phyloP scores from a whole-genome alignment of 2,888 invertebrate species.

The Platycheirus albimanus region DNA sequence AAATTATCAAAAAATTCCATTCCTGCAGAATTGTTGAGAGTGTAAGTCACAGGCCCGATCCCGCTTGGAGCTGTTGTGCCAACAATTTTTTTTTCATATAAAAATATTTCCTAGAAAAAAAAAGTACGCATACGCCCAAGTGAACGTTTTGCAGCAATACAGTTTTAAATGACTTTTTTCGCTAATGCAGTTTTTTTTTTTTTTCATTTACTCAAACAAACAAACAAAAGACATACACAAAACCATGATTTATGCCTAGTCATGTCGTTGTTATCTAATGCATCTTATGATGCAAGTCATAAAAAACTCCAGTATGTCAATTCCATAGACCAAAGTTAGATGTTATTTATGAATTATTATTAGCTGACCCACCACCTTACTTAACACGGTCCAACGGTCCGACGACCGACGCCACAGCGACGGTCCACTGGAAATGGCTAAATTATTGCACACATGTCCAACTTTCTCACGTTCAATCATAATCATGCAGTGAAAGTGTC shows the following conservation, averaged over 20 bases:
- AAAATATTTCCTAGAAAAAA: neutral
- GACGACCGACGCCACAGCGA: too few species aligned
- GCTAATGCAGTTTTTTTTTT: neutral
- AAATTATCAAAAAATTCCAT: too few species aligned
- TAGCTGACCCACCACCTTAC: constrained; percentile 25
- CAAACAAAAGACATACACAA: neutral
- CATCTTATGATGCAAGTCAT: neutral
- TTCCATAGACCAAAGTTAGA: neutral
- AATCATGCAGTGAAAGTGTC: constrained; percentile 36
- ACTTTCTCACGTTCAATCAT: constrained; percentile 40
- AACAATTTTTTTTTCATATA: too few species aligned
- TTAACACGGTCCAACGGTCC: too few species aligned
- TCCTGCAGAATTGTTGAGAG: too few species aligned
- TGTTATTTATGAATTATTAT: constrained; percentile 21
- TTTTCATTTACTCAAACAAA: neutral
- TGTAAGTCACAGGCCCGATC: too few species aligned
- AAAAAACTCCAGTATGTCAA: neutral
- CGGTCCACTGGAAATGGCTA: neutral
- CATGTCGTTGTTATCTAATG: constrained; percentile 7
- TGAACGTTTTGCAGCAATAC: neutral
- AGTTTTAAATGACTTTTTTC: neutral
- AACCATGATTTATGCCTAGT: constrained; percentile 1
- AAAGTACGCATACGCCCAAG: constrained; percentile 10
- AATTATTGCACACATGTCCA: constrained; percentile 12
- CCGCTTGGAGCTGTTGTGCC: too few species aligned